Percentiles rank a stretch among this genome's conserved stretches.
phyloP scores from a whole-genome alignment of 37 sponge, comb jelly and placozoan genomes.

The Eunapius fragilis region DNA sequence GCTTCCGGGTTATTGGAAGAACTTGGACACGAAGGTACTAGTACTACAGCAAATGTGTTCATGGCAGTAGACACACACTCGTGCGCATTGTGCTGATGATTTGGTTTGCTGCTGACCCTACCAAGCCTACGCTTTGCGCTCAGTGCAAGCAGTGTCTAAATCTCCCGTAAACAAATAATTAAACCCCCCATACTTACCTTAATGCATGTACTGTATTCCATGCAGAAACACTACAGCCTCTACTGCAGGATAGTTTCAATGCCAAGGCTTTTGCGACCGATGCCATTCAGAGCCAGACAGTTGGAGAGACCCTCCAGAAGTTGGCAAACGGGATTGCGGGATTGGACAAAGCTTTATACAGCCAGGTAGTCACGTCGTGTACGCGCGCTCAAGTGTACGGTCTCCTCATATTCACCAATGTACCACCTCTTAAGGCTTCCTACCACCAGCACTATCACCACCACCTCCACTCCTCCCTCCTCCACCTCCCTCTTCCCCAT shows the following conservation, averaged over 20 bases:
- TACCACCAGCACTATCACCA: too few species aligned
- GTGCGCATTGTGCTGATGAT: too few species aligned
- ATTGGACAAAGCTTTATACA: slow-evolving; percentile 79
- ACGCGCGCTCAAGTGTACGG: not conserved
- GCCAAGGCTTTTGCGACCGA: slow-evolving; percentile 69
- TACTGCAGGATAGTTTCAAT: slow-evolving; percentile 72
- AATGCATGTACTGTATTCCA: too few species aligned
- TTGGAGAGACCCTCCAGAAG: slow-evolving; percentile 81
- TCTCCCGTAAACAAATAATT: too few species aligned
- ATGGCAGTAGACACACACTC: not conserved
- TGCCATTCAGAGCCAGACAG: slow-evolving; percentile 74
- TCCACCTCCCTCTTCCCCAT: not conserved
- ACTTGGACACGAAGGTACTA: not conserved
- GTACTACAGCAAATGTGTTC: not conserved
- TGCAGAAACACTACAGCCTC: slow-evolving; percentile 51
- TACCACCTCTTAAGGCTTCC: too few species aligned
- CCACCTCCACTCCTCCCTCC: too few species aligned
- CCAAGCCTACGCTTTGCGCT: too few species aligned
- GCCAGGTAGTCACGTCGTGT: slow-evolving; percentile 74
- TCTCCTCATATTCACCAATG: too few species aligned
- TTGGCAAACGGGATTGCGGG: slow-evolving; percentile 62
- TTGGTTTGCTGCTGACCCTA: too few species aligned
- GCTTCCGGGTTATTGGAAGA: not conserved
- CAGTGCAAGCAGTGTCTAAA: too few species aligned
- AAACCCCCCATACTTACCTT: too few species aligned